These are phyloP conservation scores for Origma solitaria DNA, from an alignment of 2,113 vertebrate species.

Conservation along the genomic window DNA sequence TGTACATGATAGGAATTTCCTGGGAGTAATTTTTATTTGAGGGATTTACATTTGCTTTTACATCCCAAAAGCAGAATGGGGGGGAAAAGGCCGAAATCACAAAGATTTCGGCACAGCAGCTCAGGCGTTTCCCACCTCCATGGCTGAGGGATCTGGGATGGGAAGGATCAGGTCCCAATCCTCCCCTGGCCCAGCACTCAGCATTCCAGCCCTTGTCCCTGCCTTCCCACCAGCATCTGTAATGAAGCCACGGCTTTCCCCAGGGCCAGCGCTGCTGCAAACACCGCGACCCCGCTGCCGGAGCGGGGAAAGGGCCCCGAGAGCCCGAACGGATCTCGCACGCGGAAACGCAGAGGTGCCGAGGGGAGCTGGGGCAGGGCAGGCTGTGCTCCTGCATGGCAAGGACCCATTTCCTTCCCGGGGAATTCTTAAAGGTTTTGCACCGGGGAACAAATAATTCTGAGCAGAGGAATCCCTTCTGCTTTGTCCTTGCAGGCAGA, in stretches of 20 bases:
- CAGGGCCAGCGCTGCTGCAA: not conserved
- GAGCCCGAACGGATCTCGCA: rapidly evolving
- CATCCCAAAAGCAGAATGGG: not conserved
- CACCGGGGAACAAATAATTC: not conserved
- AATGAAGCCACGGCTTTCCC: rapidly evolving
- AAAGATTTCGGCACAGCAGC: not conserved
- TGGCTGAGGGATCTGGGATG: rapidly evolving
- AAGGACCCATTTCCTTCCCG: rapidly evolving
- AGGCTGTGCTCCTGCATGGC: rapidly evolving
- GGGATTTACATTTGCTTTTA: not conserved
- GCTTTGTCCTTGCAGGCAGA: not conserved
- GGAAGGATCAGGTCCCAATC: not conserved
- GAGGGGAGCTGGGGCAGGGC: not conserved
- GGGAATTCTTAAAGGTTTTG: not conserved
- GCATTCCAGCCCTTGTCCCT: not conserved
- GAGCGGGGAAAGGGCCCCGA: not conserved
- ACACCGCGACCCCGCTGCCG: not conserved
- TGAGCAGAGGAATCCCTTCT: not conserved
- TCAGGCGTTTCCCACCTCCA: rapidly evolving
- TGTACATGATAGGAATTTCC: conserved; percentile 20
- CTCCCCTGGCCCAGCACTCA: rapidly evolving
- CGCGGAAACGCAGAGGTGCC: not conserved
- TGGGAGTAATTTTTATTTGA: not conserved
- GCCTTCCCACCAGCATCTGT: rapidly evolving
- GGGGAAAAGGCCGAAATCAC: rapidly evolving